Percentiles rank a stretch among this genome's conserved stretches.
Evolutionary conservation across 2,797 vertebrate genomes (phyloP).

Genomic region (Hybognathus amarus): DNA sequence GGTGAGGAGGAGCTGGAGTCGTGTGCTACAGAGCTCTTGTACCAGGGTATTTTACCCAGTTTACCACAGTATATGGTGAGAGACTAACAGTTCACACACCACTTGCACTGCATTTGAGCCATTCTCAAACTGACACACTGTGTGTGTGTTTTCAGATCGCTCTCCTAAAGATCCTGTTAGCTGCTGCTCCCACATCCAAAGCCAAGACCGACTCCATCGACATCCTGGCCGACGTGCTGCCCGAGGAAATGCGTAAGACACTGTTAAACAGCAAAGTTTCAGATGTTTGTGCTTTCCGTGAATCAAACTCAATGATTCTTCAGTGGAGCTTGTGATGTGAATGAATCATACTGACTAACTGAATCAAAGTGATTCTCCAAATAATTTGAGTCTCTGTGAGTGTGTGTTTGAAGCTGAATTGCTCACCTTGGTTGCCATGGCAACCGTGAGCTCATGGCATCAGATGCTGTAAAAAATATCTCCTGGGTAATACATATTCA

Average conservation of each 20-base stretch:
- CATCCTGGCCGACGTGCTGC: conserved; percentile 94
- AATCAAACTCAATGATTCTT: background rate
- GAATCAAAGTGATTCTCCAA: background rate
- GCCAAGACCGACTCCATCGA: conserved; percentile 99
- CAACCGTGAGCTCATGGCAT: background rate
- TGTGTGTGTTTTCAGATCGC: conserved; percentile 82
- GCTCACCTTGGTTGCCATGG: background rate
- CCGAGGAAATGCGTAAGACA: conserved; percentile 98
- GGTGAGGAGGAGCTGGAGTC: conserved; percentile 95
- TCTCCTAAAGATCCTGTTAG: conserved; percentile 94
- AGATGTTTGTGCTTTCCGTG: background rate
- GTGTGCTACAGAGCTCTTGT: conserved; percentile 90
- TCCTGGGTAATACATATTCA: background rate
- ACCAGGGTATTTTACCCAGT: conserved; percentile 96
- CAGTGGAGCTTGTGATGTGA: background rate
- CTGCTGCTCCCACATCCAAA: conserved; percentile 97
- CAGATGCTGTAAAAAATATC: conserved; percentile 6
- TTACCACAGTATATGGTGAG: conserved; percentile 98
- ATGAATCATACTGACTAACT: background rate
- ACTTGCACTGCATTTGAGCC: background rate
- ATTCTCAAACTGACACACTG: background rate
- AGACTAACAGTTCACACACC: background rate
- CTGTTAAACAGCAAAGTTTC: background rate
- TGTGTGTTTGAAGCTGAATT: background rate
- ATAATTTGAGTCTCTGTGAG: background rate